phyloP scores from a whole-genome alignment of 2,113 vertebrate species.

The Hucho hucho region DNA sequence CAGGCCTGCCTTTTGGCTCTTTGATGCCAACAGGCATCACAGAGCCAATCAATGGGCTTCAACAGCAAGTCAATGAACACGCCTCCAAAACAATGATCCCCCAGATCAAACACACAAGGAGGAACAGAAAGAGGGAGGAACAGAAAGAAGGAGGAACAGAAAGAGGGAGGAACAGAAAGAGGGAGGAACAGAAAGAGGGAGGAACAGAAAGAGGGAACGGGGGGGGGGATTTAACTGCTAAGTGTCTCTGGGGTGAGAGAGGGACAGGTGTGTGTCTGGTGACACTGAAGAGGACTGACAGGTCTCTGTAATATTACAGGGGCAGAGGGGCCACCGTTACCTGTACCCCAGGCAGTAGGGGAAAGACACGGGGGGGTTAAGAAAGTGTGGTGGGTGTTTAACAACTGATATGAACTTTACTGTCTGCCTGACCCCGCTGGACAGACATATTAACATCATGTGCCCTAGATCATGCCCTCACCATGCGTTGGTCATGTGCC shows the following conservation, averaged over 20 bases:
- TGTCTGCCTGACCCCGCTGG: no score
- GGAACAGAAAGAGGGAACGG: not conserved
- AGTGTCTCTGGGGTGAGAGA: not conserved
- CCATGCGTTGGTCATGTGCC: no score
- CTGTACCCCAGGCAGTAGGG: conserved; percentile 10
- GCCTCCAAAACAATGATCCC: conserved; percentile 11
- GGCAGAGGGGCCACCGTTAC: conserved; percentile 1
- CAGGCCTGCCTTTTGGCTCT: conserved; percentile 14
- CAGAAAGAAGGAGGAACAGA: not conserved
- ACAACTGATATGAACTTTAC: no score
- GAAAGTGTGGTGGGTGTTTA: no score
- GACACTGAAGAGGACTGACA: conserved; percentile 24
- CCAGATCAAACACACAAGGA: conserved; percentile 15
- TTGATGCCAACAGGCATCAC: conserved; percentile 25
- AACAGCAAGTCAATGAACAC: conserved; percentile 46
- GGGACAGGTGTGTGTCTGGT: not conserved
- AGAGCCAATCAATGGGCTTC: conserved; percentile 46
- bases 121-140: not conserved
- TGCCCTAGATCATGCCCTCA: no score
- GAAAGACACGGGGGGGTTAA: no score
- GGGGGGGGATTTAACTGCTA: not conserved
- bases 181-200: not conserved
- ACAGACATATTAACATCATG: not conserved
- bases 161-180: not conserved
- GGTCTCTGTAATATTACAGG: not conserved